phyloP scores from a whole-genome alignment of 2,113 vertebrate genomes.

The Paradoxurus hermaphroditus region DNA sequence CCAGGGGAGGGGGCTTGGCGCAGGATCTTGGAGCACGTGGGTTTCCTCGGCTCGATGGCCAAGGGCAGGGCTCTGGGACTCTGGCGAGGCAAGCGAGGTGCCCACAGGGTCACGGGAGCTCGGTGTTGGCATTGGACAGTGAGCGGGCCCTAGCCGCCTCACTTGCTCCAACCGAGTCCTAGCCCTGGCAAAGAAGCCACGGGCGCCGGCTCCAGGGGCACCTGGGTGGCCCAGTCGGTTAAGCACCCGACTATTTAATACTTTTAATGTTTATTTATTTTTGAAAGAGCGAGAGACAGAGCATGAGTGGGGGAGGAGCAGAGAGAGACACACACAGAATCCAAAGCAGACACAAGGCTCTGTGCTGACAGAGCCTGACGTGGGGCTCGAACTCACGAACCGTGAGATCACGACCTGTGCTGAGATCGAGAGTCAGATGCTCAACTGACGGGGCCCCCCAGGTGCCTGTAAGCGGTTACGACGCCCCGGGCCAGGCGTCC shows the following conservation, averaged over 20 bases:
- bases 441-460: no score
- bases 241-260: no score
- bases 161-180: neutral
- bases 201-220: neutral
- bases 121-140: neutral
- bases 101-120: neutral
- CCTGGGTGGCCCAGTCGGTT: no score
- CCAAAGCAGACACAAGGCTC: no score
- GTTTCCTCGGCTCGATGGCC: neutral
- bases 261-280: no score
- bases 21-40: neutral
- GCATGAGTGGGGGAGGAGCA: no score
- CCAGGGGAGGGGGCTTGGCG: neutral
- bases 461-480: neutral
- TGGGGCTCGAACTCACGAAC: no score
- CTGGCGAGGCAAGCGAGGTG: neutral
- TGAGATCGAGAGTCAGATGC: no score
- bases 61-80: neutral
- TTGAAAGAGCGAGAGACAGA: no score
- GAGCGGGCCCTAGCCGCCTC: neutral
- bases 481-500: neutral
- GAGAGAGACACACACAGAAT: no score
- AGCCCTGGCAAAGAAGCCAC: neutral
- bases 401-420: no score
- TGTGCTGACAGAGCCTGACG: no score